A percentile compares a stretch with the other conserved stretches of the same genome.
These are phyloP conservation scores for Melanocharis versteri DNA, from an alignment of 2,113 vertebrate species.

Conservation along the genomic window DNA sequence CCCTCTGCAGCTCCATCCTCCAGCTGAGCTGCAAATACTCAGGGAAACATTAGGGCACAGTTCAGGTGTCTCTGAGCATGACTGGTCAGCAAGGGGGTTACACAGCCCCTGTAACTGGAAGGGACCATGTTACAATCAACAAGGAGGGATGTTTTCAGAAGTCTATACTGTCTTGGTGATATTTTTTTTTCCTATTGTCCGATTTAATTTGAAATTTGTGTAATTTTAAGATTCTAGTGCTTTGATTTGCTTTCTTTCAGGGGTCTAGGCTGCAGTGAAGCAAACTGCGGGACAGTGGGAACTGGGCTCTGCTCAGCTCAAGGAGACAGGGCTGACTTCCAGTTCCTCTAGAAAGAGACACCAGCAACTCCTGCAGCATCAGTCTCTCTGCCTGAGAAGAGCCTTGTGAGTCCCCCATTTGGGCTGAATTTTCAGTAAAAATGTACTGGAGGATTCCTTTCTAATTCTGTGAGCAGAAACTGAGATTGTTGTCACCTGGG, in stretches of 20 bases:
- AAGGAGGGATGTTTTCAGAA: neutral
- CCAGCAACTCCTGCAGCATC: neutral
- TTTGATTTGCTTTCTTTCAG: neutral
- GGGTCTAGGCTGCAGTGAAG: neutral
- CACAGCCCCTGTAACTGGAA: neutral
- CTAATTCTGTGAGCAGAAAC: neutral
- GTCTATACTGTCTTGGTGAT: neutral
- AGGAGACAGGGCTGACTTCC: neutral
- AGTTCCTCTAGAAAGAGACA: neutral
- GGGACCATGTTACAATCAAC: neutral
- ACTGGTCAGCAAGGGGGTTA: neutral
- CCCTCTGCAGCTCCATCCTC: neutral
- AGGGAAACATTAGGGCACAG: neutral
- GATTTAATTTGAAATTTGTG: neutral
- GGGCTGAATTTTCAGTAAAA: neutral
- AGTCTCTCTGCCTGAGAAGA: neutral
- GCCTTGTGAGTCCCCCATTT: neutral
- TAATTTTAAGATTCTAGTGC: neutral
- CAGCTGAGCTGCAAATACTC: neutral
- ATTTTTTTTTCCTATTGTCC: neutral
- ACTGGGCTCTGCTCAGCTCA: neutral
- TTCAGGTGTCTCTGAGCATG: neutral
- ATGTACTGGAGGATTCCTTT: neutral
- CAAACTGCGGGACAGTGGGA: neutral
- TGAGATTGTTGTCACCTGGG: neutral